Base-by-base conservation (phyloP, 2,888 invertebrate genomes). In the Malthinus flaveolus region DNA sequence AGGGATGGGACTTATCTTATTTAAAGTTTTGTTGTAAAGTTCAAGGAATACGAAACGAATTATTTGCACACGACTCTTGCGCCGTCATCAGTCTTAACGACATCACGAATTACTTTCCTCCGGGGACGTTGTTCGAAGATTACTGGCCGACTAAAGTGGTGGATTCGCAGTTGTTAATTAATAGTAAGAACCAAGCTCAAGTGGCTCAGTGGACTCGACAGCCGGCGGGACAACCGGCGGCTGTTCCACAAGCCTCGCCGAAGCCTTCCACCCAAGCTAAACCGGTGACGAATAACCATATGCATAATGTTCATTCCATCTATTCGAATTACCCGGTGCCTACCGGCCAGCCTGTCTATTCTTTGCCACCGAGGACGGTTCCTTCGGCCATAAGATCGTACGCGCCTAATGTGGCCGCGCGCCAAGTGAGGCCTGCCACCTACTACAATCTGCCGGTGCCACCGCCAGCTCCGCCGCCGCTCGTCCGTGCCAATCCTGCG, bases 21-120 rank as follows among this genome's bases (percentile, higher is more conserved):
- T 82, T 95, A 64, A 95, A 95, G 79, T 94, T 95, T 78, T 95
- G 95, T 80, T 95, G 95, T 79, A 95, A 94, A 80, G 94, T 95
- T 65, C 94, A 94, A 79, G 94, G 94, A 49, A 94, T 95, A 68
- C 83, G 94, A 65, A 94, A 93, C 74, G 94, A 95, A 81, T 79
- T 95, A 59, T 94, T 95, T 79, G 91, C 93, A 12, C 92, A 91
- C 82, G 93, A 94, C 74, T 91, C 91, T 7, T 94, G 94, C 78
- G 90, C 91, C 52, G 94, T 94, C 71, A 94, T 95, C 59, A 93
- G 93, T 81, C 83, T 95, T 68, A 87, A 90, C 36, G 94, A 95
- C 79, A 93, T 95, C 69, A 92, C 91, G 75, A 91, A 91, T 76
- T 94, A 94, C 75, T 94, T 95, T 71, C 93, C 93, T 0, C 90